Evolutionary conservation across 1,140 invertebrate species (phyloP).

Genomic region (Dryas iulia): DNA sequence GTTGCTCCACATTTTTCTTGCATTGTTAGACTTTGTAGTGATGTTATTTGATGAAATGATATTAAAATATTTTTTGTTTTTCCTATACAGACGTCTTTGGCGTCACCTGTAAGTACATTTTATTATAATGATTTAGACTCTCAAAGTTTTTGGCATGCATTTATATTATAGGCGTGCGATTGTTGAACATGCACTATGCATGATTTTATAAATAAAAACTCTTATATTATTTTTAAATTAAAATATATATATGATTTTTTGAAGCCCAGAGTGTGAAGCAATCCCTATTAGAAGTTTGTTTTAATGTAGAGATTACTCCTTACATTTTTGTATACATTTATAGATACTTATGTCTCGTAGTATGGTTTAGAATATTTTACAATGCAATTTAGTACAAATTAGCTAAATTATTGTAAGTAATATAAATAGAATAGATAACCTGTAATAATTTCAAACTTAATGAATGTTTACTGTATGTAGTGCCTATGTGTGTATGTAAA

Average conservation of each 20-base stretch:
- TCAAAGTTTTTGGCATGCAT: constrained; percentile 9
- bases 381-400: constrained; percentile 17
- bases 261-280: constrained; percentile 8
- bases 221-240: background rate
- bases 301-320: background rate
- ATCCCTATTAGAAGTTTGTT: constrained; percentile 12
- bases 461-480: background rate
- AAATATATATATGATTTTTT: background rate
- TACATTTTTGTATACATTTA: background rate
- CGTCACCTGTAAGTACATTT: constrained; percentile 27
- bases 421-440: constrained; percentile 12
- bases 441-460: background rate
- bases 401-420: background rate
- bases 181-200: background rate
- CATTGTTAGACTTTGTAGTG: background rate
- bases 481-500: background rate
- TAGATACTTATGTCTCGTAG: constrained; percentile 7
- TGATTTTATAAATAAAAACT: background rate
- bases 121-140: constrained; percentile 2
- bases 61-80: constrained; percentile 8
- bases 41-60: background rate
- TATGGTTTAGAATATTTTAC: background rate
- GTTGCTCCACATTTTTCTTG: constrained; percentile 20
- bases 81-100: constrained; percentile 27
- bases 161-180: background rate